A percentile compares a stretch with the other conserved stretches of the same genome.
Conservation (phyloP, 2,888 invertebrate genomes). For the Diaperis boleti region DNA sequence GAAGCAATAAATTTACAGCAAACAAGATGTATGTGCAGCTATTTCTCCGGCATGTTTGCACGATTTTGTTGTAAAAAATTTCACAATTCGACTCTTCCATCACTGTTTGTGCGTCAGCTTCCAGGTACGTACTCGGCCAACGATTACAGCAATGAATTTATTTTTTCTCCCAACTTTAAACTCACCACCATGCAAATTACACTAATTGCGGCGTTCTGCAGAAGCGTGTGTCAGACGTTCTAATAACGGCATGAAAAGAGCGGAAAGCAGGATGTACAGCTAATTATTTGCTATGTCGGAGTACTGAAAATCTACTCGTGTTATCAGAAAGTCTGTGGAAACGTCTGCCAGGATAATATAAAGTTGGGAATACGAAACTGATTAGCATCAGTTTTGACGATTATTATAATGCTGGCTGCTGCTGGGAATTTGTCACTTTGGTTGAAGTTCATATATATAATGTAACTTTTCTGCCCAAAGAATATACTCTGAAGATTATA, state of each 20-base stretch:
- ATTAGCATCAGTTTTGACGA: conserved; percentile 9
- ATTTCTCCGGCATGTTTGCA: conserved; percentile 26
- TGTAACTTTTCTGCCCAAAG: too few species aligned
- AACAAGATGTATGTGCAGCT: conserved; percentile 35
- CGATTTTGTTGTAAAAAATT: conserved; percentile 15
- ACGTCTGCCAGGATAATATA: conserved; percentile 14
- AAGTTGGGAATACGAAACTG: neutral
- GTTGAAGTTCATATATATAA: too few species aligned
- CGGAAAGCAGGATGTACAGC: conserved; percentile 5
- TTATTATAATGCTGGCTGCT: too few species aligned
- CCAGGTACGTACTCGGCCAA: neutral
- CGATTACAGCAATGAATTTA: neutral
- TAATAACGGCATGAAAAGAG: conserved; percentile 4
- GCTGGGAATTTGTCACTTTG: too few species aligned
- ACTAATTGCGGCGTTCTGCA: conserved; percentile 11
- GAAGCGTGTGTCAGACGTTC: conserved; percentile 9
- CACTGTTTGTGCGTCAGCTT: conserved; percentile 18
- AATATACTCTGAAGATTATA: too few species aligned
- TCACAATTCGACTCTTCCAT: neutral
- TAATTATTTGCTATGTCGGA: conserved; percentile 2
- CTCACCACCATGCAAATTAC: conserved; percentile 12
- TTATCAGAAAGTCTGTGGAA: conserved; percentile 6
- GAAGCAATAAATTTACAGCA: conserved; percentile 39
- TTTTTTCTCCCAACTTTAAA: conserved; percentile 2
- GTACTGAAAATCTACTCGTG: neutral